These are phyloP conservation scores for Okamejei kenojei DNA, from an alignment of 2,797 vertebrate genomes.

Conservation along the genomic window DNA sequence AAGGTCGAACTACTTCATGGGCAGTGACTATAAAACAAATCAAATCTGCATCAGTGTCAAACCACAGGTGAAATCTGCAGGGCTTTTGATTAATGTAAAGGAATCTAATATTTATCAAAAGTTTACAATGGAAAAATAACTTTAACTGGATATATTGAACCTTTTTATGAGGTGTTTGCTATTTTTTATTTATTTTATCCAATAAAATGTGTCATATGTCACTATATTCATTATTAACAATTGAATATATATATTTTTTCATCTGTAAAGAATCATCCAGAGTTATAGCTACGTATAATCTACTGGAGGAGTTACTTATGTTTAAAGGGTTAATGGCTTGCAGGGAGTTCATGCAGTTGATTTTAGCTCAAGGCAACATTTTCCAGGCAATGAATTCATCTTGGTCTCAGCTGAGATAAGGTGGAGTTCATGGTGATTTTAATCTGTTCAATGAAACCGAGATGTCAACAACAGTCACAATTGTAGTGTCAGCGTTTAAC, in stretches of 20 bases:
- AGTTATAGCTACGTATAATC: background rate
- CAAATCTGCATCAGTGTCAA: background rate
- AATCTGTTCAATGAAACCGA: background rate
- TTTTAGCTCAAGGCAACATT: background rate
- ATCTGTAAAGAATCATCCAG: background rate
- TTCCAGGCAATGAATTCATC: background rate
- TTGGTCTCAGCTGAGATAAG: background rate
- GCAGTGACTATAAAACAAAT: background rate
- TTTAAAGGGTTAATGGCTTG: background rate
- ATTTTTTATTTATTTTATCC: background rate
- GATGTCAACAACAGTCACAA: background rate
- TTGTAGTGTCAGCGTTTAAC: background rate
- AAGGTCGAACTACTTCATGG: conserved; percentile 20
- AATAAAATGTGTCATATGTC: too few species aligned
- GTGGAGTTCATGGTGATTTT: background rate
- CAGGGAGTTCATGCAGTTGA: background rate
- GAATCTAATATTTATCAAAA: background rate
- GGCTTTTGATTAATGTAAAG: background rate
- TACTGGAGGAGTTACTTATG: background rate
- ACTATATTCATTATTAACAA: background rate
- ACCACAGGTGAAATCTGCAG: background rate
- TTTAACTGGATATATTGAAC: background rate
- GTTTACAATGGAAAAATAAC: background rate
- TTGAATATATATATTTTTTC: background rate
- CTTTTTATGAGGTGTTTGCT: background rate